Evolutionary conservation across 1,140 invertebrate genomes (phyloP), one percentile per base, ranked within the genome.

Genomic region (Formica selysi): DNA sequence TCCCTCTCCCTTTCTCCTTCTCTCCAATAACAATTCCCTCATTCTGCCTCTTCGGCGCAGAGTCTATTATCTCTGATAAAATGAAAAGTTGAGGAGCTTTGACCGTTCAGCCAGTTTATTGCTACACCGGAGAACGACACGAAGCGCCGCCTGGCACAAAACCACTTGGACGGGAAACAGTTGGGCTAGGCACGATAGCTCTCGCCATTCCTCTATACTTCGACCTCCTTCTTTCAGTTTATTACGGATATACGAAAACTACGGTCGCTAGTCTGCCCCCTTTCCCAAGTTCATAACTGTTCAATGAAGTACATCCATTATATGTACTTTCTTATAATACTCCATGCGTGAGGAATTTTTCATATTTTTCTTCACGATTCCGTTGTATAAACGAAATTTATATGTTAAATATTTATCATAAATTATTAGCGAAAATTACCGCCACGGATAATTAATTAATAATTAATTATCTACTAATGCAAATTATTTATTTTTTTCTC

Each of bases 61-160:
- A 91, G 78, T 91, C 89, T 68, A 88, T 91, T 91, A 91, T 78
- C 80, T 48, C 57, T 76, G 65, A 38, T 80, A 86, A 91, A 92
- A 89, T 88, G 88, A 90, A 92, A 91, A 90, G 88, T 92, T 93
- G 91, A 93, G 88, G 92, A 92, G 86, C 92, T 90, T 92, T 88
- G 90, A 88, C 84, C 89, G 73, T 87, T 90, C 84, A 86, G 86
- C 87, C 88, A 90, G 92, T 92, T 93, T 93, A 93, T 93, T 92
- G 90, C 87, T 87, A 91, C 89, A 92, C 85, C 65, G 61, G 70
- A 78, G 68, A 83, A 86, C 81, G 88, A 92, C 90, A 87, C 90
- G 91, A 90, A 90, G 87, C 92, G 84, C 89, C 86, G 92, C 91
- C 93, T 94, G 93, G 92, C 91, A 93, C 92, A 92, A 91, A 90